Evolutionary conservation across 2,797 vertebrate genomes (phyloP).

Genomic region (Sylvia borin): DNA sequence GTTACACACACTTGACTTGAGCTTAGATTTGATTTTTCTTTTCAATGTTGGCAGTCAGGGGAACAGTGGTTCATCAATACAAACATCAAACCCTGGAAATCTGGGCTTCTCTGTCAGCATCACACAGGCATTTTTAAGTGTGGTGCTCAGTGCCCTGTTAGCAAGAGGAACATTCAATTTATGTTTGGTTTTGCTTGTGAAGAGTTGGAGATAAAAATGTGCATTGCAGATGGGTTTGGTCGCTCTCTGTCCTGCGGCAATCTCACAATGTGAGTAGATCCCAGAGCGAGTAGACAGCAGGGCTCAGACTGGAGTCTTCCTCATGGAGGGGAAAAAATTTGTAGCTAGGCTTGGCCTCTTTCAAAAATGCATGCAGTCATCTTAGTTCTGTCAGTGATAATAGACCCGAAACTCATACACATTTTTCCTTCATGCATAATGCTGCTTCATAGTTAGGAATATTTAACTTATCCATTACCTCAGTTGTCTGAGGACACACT

Average conservation of each 20-base stretch:
- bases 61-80: background rate
- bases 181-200: background rate
- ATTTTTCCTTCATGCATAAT: slow-evolving; percentile 46
- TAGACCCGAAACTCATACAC: background rate
- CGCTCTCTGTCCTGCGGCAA: rapidly evolving
- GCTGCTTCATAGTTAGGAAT: slow-evolving; percentile 52
- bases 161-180: background rate
- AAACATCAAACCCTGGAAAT: background rate
- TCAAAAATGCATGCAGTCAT: slow-evolving; percentile 10
- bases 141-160: background rate
- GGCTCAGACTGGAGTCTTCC: background rate
- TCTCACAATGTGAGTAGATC: background rate
- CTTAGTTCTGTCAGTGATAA: slow-evolving; percentile 6
- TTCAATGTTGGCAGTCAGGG: background rate
- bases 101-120: background rate
- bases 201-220: background rate
- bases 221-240: background rate
- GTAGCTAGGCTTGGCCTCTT: slow-evolving; percentile 8
- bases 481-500: slow-evolving; percentile 57
- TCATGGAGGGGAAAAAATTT: background rate
- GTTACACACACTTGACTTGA: background rate
- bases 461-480: slow-evolving; percentile 65
- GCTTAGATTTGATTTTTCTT: background rate
- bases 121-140: background rate
- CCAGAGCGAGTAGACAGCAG: background rate